Evolutionary conservation across 2,888 invertebrate species (phyloP), one percentile per base, ranked within the genome.

Genomic region (Sepiola atlantica): DNA sequence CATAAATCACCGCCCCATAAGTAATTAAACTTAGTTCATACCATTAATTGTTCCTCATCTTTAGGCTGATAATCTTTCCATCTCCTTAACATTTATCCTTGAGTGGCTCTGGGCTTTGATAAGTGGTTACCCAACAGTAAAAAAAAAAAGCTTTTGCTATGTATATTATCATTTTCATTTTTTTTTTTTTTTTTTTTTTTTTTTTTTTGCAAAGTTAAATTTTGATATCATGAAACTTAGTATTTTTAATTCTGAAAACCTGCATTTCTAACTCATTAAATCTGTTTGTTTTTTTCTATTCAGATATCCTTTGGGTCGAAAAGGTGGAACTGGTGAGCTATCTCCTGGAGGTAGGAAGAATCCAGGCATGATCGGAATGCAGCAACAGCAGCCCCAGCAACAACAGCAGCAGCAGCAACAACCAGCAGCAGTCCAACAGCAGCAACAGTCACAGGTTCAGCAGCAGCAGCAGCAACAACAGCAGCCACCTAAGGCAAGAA

Each of bases 341-440:
- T 96, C 96, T 18, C 96, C 96, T 24, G 96, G 96, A 57, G 95
- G 96, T 16, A 95, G 96, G 94, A 96, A 95, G 94, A 95, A 95
- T 94, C 94, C 95, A 55, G 95, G 95, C 24, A 94, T 95, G 95
- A 94, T 95, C 24, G 95, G 95, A 35, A 94, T 95, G 92, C 95
- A 94, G 18, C 95, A 94, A 61, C 95, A 94, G 94, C 94, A 95
- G 35, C 94, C 94, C 57, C 95, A 94, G 55, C 94, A n/a, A 94
- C 95, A 95, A 93, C 95, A 95, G 93, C 92, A 92, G 28, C 92
- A 91, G 35, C 91, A 91, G 54, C 91, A 91, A 45, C 91, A 91
- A 35, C 91, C 21, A 1, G 94, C 94, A 32, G 94, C 95, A 94
- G 94, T 94, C 55, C 95, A 95, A 92, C 95, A 95, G 90, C 54